Evolutionary conservation across 2,888 invertebrate genomes (phyloP), one percentile per base, ranked within the genome.

Genomic region (Drosophila hawaiiensis): DNA sequence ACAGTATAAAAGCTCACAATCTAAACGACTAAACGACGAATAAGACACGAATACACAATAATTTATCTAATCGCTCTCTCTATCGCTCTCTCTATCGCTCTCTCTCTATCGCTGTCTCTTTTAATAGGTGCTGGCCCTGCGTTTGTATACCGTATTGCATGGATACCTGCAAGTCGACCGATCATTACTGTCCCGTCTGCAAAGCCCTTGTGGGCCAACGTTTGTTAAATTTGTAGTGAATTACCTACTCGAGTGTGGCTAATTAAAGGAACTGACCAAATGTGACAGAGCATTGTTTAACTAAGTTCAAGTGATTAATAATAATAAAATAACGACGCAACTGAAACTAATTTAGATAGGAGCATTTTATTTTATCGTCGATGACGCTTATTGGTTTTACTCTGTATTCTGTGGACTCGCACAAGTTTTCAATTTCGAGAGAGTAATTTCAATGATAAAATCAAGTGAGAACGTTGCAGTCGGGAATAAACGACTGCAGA

Each of bases 131-230:
- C 53, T 81, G 82, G 73, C 63, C 63, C 12, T 81, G 82, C 28
- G 59, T 50, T 33, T 79, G 82, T 22, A 25, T 79, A 4, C 78
- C 78, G 31, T 79, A 79, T 31, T 82, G 73, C 60, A 55, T 68
- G 82, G 60, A 68, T 22, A 54, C 73, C n/a, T 79, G 78, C 22
- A 37, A 73, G 47, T n/a, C 55, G 0, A 19, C 66, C 6, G 58
- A 81, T 25, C 78, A 79, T 25, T 78, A 60, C 47, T 81, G 78
- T 39, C 78, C 78, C 7, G 50, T 35, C 25, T 79, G 78, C 41
- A 64, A 61, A n/a, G 53, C 55, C 16, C 73, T 55, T n/a, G 28
- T 79, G 14, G 78, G 78, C 53, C 66, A 53, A 1, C 43, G 16
- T 16, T 16, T 71, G 43, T 25, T 28, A n/a, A 33, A 47, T 16